Base-by-base conservation (phyloP, 2,888 invertebrate species). In the Troilus luridus region DNA sequence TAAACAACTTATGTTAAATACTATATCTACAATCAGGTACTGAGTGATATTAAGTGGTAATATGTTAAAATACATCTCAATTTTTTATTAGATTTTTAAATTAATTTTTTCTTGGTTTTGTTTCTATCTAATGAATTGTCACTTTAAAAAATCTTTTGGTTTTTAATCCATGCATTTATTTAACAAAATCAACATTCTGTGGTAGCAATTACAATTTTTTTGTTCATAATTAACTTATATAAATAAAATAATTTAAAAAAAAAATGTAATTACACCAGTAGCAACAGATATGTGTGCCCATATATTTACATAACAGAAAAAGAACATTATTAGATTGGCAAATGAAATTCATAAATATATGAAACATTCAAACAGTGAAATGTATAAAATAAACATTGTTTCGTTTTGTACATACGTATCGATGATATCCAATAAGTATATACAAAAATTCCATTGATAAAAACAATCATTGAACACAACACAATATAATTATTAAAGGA, bases 1-100 rank as follows among this genome's bases (percentile, higher is more conserved):
- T 85, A 85, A 85, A 85, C 85, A 85, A 85, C 85, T 85, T 85
- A 85, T 58, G 56, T 85, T 58, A 85, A 56, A 85, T 54, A 85
- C 85, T 85, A 85, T 58, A 85, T 85, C n/a, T 85, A 85, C n/a
- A 85, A 85, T 85, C 85, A 85, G 85, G 85, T 85, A 85, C 85
- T 85, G 85, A 85, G 85, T 85, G 85, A 85, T 85, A 85, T 85
- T 85, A 85, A 85, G 85, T 85, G 85, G 85, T 85, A 85, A 85
- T 85, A 54, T 56, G 85, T 14, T 85, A n/a, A n/a, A n/a, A 85
- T n/a, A 77, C 27, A 77, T 41, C 72, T 77, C 41, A 77, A 77
- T 77, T 77, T 77, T 1, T 41, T 77, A 17, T 77, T 77, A 24
- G 14, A 77, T 77, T 77, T 59, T 77, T 77, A 41, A 17, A 41